A percentile compares a stretch with the other conserved stretches of the same genome.
Evolutionary conservation across 2,113 vertebrate genomes (phyloP).

Genomic region (Notarius lentiginosus): DNA sequence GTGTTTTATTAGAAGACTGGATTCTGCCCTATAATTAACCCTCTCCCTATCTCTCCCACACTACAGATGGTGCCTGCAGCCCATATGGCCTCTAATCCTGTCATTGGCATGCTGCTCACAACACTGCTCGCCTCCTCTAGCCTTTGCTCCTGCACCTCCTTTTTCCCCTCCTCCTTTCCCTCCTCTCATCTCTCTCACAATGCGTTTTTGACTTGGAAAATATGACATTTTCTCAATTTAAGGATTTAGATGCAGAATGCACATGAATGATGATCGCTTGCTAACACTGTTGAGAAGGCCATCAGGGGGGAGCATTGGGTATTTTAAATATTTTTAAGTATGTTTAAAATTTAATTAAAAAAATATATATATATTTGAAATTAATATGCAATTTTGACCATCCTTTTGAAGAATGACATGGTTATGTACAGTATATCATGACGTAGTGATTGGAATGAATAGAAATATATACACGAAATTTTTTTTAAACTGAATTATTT

Average conservation of each 20-base stretch:
- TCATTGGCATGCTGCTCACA: conserved; percentile 77
- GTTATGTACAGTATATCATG: too few species aligned
- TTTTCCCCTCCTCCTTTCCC: conserved; percentile 37
- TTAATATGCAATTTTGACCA: not conserved
- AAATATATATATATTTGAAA: not conserved
- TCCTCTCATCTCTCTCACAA: conserved; percentile 52
- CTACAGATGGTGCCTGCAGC: conserved; percentile 79
- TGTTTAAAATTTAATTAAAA: not conserved
- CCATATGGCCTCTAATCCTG: conserved; percentile 82
- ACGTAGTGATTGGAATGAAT: not conserved
- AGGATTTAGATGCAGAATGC: conserved; percentile 31
- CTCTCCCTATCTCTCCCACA: conserved; percentile 77
- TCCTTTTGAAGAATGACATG: not conserved
- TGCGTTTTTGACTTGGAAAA: conserved; percentile 57
- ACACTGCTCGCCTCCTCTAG: conserved; percentile 60
- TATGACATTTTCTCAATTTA: conserved; percentile 54
- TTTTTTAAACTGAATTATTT: not conserved
- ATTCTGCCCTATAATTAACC: conserved; percentile 81
- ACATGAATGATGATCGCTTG: conserved; percentile 18
- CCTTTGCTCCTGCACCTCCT: conserved; percentile 51
- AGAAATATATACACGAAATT: not conserved
- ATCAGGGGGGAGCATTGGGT: not conserved
- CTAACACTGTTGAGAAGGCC: not conserved
- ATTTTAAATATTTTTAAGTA: not conserved
- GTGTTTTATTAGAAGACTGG: conserved; percentile 69